Percentiles rank a stretch among this genome's conserved stretches.
Conservation (phyloP, 2,888 invertebrate genomes). For the Nesidiocoris tenuis region DNA sequence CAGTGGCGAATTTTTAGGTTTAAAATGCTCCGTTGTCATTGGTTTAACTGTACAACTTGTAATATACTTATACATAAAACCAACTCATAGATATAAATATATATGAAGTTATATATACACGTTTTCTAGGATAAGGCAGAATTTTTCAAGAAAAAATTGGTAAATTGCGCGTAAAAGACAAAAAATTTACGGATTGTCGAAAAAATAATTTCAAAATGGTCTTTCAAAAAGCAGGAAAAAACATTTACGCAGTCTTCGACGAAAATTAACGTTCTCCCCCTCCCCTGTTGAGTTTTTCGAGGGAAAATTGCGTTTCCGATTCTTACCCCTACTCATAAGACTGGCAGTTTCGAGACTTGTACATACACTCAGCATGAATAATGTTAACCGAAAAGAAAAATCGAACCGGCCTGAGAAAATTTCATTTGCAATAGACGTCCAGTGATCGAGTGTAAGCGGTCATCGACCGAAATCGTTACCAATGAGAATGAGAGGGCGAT, state of each 20-base stretch:
- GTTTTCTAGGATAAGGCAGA: slow-evolving; percentile 40
- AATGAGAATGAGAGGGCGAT: no score
- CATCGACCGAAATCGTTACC: no score
- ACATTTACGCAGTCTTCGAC: slow-evolving; percentile 22
- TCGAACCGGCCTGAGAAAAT: no score
- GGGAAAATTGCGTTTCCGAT: not conserved
- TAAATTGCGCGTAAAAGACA: slow-evolving; percentile 5
- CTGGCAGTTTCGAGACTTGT: slow-evolving; percentile 49
- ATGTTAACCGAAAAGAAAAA: not conserved
- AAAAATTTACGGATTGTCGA: slow-evolving; percentile 21
- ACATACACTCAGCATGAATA: slow-evolving; percentile 43
- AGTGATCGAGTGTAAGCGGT: no score
- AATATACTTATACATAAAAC: slow-evolving; percentile 41
- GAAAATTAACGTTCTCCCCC: slow-evolving; percentile 5
- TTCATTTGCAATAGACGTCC: no score
- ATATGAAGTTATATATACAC: slow-evolving; percentile 41
- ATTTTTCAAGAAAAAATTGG: slow-evolving; percentile 32
- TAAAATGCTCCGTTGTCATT: slow-evolving; percentile 9
- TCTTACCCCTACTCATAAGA: slow-evolving; percentile 47
- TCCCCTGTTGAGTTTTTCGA: not conserved
- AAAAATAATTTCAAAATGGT: slow-evolving; percentile 42
- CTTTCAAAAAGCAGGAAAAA: slow-evolving; percentile 39
- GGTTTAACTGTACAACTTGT: slow-evolving; percentile 46
- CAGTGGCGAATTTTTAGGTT: slow-evolving; percentile 33
- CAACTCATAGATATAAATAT: slow-evolving; percentile 37